Evolutionary conservation across 2,113 vertebrate genomes (phyloP).

Genomic region (Carettochelys insculpta): DNA sequence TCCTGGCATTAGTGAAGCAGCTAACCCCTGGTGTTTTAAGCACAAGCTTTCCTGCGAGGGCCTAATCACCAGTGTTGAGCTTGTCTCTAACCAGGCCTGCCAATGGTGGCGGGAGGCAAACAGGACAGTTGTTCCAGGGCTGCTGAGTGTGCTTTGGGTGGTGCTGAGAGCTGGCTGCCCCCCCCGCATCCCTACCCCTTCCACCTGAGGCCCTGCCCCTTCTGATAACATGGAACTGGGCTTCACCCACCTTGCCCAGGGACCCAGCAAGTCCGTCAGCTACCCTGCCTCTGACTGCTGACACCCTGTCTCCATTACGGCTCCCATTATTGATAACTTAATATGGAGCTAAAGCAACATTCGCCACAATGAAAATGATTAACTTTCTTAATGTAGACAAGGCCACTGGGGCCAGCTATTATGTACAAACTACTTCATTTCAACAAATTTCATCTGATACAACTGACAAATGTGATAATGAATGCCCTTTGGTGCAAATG

Average conservation of each 20-base stretch:
- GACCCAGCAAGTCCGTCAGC: no score
- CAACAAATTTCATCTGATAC: not conserved
- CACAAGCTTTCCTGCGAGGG: not conserved
- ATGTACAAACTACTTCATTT: not conserved
- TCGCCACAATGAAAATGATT: not conserved
- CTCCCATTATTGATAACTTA: not conserved
- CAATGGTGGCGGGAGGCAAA: no score
- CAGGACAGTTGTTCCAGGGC: no score
- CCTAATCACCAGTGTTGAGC: not conserved
- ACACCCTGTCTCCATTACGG: not conserved
- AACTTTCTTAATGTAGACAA: not conserved
- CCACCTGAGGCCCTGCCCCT: no score
- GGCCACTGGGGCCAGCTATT: conserved; percentile 5
- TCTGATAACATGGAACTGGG: no score
- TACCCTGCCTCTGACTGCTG: not conserved
- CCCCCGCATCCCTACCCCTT: no score
- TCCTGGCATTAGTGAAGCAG: not conserved
- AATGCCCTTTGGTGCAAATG: not conserved
- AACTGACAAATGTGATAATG: not conserved
- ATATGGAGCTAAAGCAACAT: not conserved
- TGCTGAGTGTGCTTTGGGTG: no score
- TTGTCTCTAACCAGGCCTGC: not conserved
- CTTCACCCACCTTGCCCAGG: no score
- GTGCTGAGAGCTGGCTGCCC: no score
- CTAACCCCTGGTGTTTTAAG: not conserved